phyloP scores from a whole-genome alignment of 37 sponge, comb jelly and placozoan species.

The Crambe crambe region DNA sequence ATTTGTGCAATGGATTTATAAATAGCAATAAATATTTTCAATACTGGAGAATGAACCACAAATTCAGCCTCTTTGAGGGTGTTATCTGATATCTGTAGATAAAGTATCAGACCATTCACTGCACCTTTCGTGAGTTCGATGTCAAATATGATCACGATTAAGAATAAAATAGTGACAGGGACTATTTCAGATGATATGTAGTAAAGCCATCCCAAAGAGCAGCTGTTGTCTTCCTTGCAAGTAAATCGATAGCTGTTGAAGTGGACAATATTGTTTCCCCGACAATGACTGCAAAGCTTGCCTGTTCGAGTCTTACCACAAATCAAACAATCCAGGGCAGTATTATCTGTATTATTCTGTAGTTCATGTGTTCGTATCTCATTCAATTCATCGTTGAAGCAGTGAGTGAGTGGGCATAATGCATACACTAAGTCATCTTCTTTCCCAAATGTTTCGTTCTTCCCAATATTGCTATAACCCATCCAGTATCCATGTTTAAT shows the following conservation, averaged over 20 bases:
- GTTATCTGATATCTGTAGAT: constrained; percentile 24
- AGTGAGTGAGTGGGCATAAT: neutral
- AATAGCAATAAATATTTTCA: no score
- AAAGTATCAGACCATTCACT: constrained; percentile 43
- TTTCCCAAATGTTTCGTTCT: neutral
- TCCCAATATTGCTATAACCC: neutral
- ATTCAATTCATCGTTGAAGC: neutral
- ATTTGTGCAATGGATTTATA: neutral
- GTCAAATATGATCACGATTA: constrained; percentile 13
- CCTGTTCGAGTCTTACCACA: constrained; percentile 27
- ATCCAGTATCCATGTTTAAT: neutral
- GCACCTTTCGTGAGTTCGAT: constrained; percentile 41
- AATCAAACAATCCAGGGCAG: neutral
- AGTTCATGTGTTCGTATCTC: neutral
- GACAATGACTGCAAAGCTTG: constrained; percentile 25
- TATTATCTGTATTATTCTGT: neutral
- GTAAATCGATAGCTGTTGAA: constrained; percentile 22
- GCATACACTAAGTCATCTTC: neutral
- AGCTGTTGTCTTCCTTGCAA: neutral
- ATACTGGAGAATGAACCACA: neutral
- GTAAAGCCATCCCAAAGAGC: constrained; percentile 17
- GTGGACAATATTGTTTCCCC: neutral
- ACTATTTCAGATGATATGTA: constrained; percentile 41
- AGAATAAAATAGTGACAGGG: constrained; percentile 34
- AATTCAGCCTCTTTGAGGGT: no score